Conservation (phyloP, 2,797 vertebrate genomes). For the Streptopelia turtur region DNA sequence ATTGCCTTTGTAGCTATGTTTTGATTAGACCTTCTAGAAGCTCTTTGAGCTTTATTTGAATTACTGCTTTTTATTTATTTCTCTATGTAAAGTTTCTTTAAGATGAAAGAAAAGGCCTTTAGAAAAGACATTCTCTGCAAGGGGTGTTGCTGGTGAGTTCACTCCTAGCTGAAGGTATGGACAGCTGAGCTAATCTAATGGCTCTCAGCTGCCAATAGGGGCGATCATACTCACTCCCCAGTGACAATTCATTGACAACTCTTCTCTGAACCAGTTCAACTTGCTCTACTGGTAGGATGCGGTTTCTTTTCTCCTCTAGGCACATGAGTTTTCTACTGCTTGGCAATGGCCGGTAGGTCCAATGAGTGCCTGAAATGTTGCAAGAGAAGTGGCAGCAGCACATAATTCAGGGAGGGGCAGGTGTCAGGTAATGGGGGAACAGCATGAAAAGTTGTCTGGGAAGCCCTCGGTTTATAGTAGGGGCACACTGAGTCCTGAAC, state of each 20-base stretch:
- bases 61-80: background rate
- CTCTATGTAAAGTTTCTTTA: background rate
- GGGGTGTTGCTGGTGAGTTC: background rate
- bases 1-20: background rate
- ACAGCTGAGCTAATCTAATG: background rate
- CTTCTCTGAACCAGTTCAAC: background rate
- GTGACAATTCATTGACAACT: background rate
- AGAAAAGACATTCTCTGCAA: background rate
- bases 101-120: background rate
- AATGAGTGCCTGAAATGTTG: background rate
- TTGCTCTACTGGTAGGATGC: background rate
- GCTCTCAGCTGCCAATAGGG: background rate
- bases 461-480: background rate
- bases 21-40: background rate
- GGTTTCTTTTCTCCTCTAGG: background rate
- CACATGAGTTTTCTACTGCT: background rate
- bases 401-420: background rate
- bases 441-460: background rate
- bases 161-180: background rate
- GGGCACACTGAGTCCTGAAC: background rate
- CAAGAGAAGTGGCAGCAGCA: background rate
- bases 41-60: background rate
- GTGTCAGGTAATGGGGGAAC: background rate
- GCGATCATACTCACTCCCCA: background rate
- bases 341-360: background rate